Evolutionary conservation across 2,113 vertebrate species (phyloP), one percentile per base, ranked within the genome.

Genomic region (Toxotes chatareus): DNA sequence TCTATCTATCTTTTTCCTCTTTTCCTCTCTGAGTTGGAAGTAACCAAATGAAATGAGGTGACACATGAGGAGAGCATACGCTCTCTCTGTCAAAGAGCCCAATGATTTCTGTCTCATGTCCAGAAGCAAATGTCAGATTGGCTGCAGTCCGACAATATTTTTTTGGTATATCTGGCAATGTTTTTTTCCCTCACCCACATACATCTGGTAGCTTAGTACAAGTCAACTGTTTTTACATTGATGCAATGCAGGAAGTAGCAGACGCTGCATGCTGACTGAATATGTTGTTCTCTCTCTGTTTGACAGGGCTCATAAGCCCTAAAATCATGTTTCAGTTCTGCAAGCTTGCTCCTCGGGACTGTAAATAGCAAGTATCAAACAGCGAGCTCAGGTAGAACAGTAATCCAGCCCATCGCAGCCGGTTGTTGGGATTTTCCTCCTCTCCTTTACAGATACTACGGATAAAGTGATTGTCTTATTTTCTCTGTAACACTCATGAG

Each of bases 41-140:
- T 79, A 89, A 83, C 78, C 80, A 81, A 91, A 93, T 90, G 70
- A 88, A 86, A 92, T 82, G 69, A 81, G 78, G 79, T 75, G 83
- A 81, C 70, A 60, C 67, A 40, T 5, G 56, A 81, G 47, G 47
- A 63, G 82, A 65, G 44, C 69, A 11, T 19, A 17, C 67, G 61
- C 66, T 64, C 46, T 64, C 21, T 63, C 74, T 76, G 82, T 86
- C 74, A 71, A 55, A 64, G 23, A 73, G 71, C 67, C 47, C 31
- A 0, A 1, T 31, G 32, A 63, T 79, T 85, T 86, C 65, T 73
- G 75, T 70, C 51, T 77, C 31, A 6, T 3, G n/a, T 65, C 67
- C 65, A 76, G 78, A 72, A 88, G 68, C 57, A 74, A 86, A 87
- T 80, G 83, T 80, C 64, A 64, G 71, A 68, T 65, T 77, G 84